A percentile compares a stretch with the other conserved stretches of the same genome.
phyloP scores from a whole-genome alignment of 2,797 vertebrate genomes.

The Nasua narica region DNA sequence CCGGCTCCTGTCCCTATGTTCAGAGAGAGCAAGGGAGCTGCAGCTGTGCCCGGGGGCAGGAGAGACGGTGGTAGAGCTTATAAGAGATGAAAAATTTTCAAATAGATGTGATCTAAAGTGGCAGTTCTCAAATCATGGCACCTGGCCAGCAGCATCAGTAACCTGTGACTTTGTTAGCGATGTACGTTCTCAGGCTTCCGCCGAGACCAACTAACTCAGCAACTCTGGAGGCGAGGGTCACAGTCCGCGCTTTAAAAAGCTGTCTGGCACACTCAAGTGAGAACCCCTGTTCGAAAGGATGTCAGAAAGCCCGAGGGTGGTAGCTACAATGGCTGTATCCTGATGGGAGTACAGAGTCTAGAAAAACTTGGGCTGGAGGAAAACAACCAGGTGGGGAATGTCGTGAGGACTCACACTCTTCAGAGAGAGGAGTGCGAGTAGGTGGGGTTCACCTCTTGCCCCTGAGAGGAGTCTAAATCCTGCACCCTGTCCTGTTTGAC shows the following conservation, averaged over 20 bases:
- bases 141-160: background rate
- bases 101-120: background rate
- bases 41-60: background rate
- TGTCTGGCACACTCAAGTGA: background rate
- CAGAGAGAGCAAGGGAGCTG: background rate
- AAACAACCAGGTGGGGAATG: background rate
- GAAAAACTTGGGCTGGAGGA: background rate
- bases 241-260: background rate
- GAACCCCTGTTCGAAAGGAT: background rate
- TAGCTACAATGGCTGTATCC: background rate
- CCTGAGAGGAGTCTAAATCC: background rate
- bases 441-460: background rate
- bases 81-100: background rate
- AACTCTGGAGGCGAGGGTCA: background rate
- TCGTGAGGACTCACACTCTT: background rate
- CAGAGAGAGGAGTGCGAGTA: background rate
- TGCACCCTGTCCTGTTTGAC: background rate
- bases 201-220: background rate
- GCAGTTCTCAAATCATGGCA: background rate
- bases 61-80: background rate
- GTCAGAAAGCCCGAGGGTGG: background rate
- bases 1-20: background rate
- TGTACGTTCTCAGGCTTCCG: background rate
- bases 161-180: background rate
- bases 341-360: too few species aligned